Evolutionary conservation across 2,888 invertebrate species (phyloP).

Genomic region (Ormia ochracea): DNA sequence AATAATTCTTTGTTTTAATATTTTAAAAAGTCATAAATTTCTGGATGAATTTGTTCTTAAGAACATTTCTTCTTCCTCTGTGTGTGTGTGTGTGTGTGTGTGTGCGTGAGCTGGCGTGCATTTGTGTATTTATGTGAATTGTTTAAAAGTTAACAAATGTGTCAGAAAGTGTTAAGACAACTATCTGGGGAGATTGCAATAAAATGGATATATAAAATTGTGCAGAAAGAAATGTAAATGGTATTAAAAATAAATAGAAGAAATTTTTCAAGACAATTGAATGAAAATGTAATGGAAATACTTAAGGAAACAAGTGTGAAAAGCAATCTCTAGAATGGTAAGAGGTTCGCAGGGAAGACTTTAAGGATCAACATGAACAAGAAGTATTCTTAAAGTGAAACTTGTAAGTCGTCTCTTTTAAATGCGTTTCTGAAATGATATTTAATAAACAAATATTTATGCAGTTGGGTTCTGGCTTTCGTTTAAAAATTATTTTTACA

Average conservation of each 20-base stretch:
- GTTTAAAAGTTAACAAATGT: slow-evolving; percentile 40
- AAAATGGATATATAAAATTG: background rate
- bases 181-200: slow-evolving; percentile 24
- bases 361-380: background rate
- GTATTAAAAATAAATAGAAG: slow-evolving; percentile 22
- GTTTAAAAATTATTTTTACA: no score
- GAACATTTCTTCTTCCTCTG: background rate
- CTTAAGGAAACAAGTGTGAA: background rate
- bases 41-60: background rate
- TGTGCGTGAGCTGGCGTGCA: background rate
- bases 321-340: background rate
- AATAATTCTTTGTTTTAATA: slow-evolving; percentile 11
- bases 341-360: background rate
- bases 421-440: no score
- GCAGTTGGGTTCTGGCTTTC: no score
- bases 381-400: background rate
- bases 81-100: background rate
- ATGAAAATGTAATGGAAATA: background rate
- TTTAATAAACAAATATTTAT: no score
- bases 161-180: slow-evolving; percentile 47
- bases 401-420: no score
- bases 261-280: slow-evolving; percentile 3
- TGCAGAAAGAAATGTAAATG: slow-evolving; percentile 19
- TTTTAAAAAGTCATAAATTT: slow-evolving; percentile 15
- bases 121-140: slow-evolving; percentile 4